A percentile compares a stretch with the other conserved stretches of the same genome.
phyloP scores from a whole-genome alignment of 92 coral and sea anemone species.

The Pocillopora meandrina region DNA sequence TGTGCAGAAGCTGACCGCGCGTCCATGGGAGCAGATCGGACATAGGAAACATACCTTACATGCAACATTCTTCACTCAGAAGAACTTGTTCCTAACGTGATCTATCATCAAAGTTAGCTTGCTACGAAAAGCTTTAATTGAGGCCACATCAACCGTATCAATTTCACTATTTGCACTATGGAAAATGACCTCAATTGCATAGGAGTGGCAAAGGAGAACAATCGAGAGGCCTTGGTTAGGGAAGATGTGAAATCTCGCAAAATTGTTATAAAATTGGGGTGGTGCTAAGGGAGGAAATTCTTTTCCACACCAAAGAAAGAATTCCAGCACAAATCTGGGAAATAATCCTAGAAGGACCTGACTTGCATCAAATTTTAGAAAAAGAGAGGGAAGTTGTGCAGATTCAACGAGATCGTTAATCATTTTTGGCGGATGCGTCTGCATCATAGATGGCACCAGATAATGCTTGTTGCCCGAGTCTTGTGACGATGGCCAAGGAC shows the following conservation, averaged over 20 bases:
- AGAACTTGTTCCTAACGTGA: slow-evolving; percentile 29
- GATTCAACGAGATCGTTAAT: not conserved
- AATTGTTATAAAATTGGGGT: slow-evolving; percentile 38
- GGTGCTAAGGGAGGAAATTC: not conserved
- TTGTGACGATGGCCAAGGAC: slow-evolving; percentile 9
- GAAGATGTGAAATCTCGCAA: slow-evolving; percentile 41
- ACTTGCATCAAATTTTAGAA: slow-evolving; percentile 37
- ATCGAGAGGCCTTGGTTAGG: slow-evolving; percentile 5
- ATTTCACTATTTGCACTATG: not conserved
- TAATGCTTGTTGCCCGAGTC: not conserved
- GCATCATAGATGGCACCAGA: slow-evolving; percentile 60
- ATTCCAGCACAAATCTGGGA: slow-evolving; percentile 41
- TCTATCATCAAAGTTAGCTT: not conserved
- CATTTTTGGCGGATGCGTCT: slow-evolving; percentile 2
- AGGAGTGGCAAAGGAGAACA: slow-evolving; percentile 18
- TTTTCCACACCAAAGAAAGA: slow-evolving; percentile 26
- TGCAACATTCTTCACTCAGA: slow-evolving; percentile 30
- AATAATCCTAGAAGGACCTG: slow-evolving; percentile 51
- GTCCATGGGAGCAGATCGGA: slow-evolving; percentile 9
- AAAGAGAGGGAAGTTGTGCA: slow-evolving; percentile 31
- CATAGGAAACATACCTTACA: slow-evolving; percentile 24
- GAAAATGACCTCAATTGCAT: not conserved
- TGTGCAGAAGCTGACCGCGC: slow-evolving; percentile 1
- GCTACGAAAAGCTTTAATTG: not conserved
- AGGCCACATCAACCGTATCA: not conserved